Percentiles rank a stretch among this genome's conserved stretches.
Conservation (phyloP, 2,113 vertebrate genomes). For the Carassius gibelio region DNA sequence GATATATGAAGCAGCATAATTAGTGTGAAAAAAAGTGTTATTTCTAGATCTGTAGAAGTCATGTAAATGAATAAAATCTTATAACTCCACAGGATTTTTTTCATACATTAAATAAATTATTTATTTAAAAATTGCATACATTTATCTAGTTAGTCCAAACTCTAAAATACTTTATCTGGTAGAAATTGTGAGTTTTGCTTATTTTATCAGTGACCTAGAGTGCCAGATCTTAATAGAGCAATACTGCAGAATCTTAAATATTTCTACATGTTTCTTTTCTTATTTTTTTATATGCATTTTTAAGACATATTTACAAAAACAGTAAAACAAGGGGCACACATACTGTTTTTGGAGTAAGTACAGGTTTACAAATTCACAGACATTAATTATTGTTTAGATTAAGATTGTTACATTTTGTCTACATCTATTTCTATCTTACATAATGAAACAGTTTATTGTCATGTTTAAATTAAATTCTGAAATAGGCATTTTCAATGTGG, state of each 20-base stretch:
- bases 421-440: background rate
- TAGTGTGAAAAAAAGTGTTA: no score
- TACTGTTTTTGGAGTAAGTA: background rate
- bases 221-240: no score
- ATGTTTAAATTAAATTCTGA: background rate
- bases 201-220: background rate
- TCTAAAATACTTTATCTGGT: no score
- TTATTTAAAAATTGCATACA: no score
- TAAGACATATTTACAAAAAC: background rate
- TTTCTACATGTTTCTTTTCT: background rate
- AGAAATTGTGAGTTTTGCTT: background rate
- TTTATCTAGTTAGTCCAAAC: no score
- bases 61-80: no score
- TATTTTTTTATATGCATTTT: background rate
- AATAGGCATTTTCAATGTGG: background rate
- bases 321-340: background rate
- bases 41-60: no score
- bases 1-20: no score
- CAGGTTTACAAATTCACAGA: background rate
- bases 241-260: background rate
- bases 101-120: no score
- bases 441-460: background rate
- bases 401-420: background rate
- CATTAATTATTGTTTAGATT: background rate
- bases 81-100: no score